A percentile compares a stretch with the other conserved stretches of the same genome.
Conservation (phyloP, 1,140 invertebrate species). For the Drosophila sechellia region DNA sequence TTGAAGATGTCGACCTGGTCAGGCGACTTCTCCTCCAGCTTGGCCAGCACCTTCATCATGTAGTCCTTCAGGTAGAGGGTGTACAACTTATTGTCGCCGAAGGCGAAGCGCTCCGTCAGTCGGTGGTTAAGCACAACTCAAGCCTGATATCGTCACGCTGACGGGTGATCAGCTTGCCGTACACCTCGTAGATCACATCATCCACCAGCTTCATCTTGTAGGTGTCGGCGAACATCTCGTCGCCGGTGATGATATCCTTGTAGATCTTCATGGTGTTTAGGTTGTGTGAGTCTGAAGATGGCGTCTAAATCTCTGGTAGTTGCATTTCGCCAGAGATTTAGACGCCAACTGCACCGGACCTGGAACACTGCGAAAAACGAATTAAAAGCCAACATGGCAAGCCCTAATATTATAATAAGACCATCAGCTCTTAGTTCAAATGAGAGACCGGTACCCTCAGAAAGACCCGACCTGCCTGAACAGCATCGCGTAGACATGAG, state of each 20-base stretch:
- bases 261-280: conserved; percentile 95
- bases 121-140: conserved; percentile 96
- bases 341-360: conserved; percentile 67
- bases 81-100: conserved; percentile 95
- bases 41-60: conserved; percentile 97
- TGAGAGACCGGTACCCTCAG: too few species aligned
- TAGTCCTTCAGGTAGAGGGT: conserved; percentile 97
- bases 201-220: too few species aligned
- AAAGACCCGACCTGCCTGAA: too few species aligned
- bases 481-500: too few species aligned
- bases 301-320: conserved; percentile 59
- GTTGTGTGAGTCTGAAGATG: conserved; percentile 39
- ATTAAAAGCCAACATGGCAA: too few species aligned
- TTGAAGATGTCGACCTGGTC: conserved; percentile 95
- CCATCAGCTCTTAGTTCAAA: too few species aligned
- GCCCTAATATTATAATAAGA: too few species aligned
- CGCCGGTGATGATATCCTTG: too few species aligned
- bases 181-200: conserved; percentile 97
- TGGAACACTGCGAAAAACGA: conserved; percentile 58
- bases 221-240: too few species aligned
- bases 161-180: conserved; percentile 93
- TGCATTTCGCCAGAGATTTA: too few species aligned
- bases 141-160: conserved; percentile 92
- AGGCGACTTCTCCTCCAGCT: conserved; percentile 91
- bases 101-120: conserved; percentile 93